Base-by-base conservation (phyloP, 2,888 invertebrate species). In the Eupsilia transversa region DNA sequence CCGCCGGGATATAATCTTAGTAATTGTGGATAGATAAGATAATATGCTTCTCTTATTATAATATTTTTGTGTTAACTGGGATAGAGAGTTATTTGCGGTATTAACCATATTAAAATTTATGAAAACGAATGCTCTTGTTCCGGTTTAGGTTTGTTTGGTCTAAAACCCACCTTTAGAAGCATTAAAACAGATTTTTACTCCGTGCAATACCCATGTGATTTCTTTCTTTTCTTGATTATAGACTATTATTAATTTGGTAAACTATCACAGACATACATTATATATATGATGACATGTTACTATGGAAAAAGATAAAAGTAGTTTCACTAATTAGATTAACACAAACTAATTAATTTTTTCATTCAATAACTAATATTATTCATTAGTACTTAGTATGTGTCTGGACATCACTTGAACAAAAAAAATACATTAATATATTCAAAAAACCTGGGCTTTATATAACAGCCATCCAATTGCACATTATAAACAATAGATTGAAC, bases 21-120 rank as follows among this genome's bases (percentile, higher is more conserved):
- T 59, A 57, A 57, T 35, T 41, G 49, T 59, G 23, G 17, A 27
- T 23, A 79, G 54, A 79, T 79, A 61, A 49, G 46, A 72, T 71
- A 79, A 76, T 27, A n/a, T n/a, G n/a, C n/a, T n/a, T n/a, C n/a
- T n/a, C n/a, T n/a, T n/a, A n/a, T n/a, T n/a, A n/a, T n/a, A n/a
- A n/a, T n/a, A n/a, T n/a, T 10, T 30, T 23, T 41, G 14, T 27
- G 17, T n/a, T 5, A 23, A 2, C 0, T 27, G 33, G 9, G 7
- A n/a, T 3, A 33, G n/a, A 41, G 23, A 5, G 3, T 17, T 64
- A 10, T 64, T 38, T 64, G 14, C 20, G 5, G 12, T 14, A 9
- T 2, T 27, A 23, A 30, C 17, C 9, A 23, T 17, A 7, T 10
- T 30, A 30, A 20, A 27, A 27, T 27, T 3, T 23, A 20, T 2